Conservation (phyloP, 2,888 invertebrate species). For the Tenthredo amoena region DNA sequence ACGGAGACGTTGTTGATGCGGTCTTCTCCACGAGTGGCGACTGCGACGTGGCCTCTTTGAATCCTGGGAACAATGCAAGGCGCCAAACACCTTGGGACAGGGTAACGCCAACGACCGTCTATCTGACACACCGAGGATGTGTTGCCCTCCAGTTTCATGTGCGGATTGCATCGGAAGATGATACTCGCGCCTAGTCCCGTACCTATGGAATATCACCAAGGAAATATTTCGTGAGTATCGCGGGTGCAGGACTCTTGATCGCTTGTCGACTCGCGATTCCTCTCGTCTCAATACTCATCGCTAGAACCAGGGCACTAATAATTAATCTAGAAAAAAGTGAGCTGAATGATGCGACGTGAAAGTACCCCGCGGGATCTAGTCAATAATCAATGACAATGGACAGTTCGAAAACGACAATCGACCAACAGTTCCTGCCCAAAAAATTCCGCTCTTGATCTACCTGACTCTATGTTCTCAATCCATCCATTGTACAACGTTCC, state of each 20-base stretch:
- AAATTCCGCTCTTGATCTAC: conserved; percentile 58
- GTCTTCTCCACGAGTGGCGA: conserved; percentile 79
- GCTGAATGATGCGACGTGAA: neutral
- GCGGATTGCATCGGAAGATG: conserved; percentile 95
- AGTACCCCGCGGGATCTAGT: neutral
- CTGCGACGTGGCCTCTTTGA: conserved; percentile 87
- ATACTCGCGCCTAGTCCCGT: conserved; percentile 95
- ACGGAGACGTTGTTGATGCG: conserved; percentile 78
- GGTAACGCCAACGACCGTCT: conserved; percentile 97
- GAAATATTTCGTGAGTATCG: conserved; percentile 27
- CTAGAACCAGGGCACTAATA: neutral
- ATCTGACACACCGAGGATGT: conserved; percentile 95
- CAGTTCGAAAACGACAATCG: conserved; percentile 33
- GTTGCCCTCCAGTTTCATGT: conserved; percentile 93
- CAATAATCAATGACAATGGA: neutral
- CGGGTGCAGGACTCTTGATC: conserved; percentile 40
- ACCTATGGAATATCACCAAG: conserved; percentile 77
- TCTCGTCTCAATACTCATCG: neutral
- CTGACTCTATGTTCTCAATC: conserved; percentile 92
- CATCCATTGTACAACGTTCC: conserved; percentile 97
- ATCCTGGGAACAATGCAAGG: conserved; percentile 96
- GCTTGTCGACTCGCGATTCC: conserved; percentile 25
- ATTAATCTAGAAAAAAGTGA: neutral
- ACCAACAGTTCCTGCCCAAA: conserved; percentile 27
- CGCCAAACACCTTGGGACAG: conserved; percentile 94